phyloP scores from a whole-genome alignment of 1,140 invertebrate genomes.

The Stenopsyche tienmushanensis region DNA sequence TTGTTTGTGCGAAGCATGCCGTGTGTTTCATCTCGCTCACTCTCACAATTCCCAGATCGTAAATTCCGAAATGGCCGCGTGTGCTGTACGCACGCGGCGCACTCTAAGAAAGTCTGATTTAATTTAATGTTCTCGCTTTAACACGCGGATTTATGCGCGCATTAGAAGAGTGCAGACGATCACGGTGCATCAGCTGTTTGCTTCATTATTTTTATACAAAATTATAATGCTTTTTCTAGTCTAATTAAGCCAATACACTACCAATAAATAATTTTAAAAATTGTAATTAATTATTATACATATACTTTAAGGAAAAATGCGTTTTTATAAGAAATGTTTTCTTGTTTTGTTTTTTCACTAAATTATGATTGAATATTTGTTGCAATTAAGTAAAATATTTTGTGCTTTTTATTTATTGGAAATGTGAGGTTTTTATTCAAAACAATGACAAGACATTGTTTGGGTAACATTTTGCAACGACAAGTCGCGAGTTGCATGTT shows the following conservation, averaged over 20 bases:
- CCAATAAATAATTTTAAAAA: not conserved
- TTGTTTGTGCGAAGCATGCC: not conserved
- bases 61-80: constrained; percentile 60
- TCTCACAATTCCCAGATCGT: constrained; percentile 60
- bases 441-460: too few species aligned
- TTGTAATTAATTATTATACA: too few species aligned
- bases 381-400: too few species aligned
- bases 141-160: constrained; percentile 48
- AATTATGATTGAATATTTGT: too few species aligned
- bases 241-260: not conserved
- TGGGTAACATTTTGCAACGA: too few species aligned
- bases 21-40: constrained; percentile 48
- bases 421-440: too few species aligned
- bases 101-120: constrained; percentile 42
- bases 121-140: constrained; percentile 57
- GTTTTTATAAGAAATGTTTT: too few species aligned
- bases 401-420: too few species aligned
- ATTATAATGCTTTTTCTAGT: too few species aligned
- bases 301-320: too few species aligned
- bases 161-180: constrained; percentile 42
- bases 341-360: too few species aligned
- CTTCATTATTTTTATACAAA: not conserved
- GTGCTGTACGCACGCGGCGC: constrained; percentile 53
- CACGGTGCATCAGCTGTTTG: constrained; percentile 14
- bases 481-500: not conserved